Conservation (phyloP, 2,888 invertebrate genomes). For the Stegophylla sp. region DNA sequence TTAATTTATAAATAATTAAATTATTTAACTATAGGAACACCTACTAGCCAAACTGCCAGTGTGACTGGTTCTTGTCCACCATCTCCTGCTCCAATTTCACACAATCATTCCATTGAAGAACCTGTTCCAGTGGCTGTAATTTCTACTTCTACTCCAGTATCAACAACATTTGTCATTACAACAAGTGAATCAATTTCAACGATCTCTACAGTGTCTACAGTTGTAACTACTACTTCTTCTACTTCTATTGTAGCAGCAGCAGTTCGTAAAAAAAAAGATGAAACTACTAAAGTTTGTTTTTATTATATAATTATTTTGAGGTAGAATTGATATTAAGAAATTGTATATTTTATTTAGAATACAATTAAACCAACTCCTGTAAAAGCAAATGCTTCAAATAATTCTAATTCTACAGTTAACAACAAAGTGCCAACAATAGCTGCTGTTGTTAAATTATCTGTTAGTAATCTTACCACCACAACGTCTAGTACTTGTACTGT, state of each 20-base stretch:
- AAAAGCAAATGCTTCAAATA: constrained; percentile 66
- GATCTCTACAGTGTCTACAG: constrained; percentile 65
- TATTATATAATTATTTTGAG: background rate
- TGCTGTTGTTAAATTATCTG: constrained; percentile 48
- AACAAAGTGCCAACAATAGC: constrained; percentile 61
- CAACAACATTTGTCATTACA: constrained; percentile 43
- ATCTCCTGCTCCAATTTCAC: constrained; percentile 47
- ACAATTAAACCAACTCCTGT: constrained; percentile 83
- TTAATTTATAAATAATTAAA: background rate
- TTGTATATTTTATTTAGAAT: constrained; percentile 70
- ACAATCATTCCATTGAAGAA: constrained; percentile 58
- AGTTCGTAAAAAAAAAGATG: constrained; percentile 49
- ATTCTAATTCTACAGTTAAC: constrained; percentile 65
- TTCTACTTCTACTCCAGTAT: constrained; percentile 39
- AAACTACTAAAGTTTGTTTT: constrained; percentile 37
- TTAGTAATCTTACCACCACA: constrained; percentile 55
- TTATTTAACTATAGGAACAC: constrained; percentile 22
- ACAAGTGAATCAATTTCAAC: constrained; percentile 56
- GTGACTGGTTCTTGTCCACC: constrained; percentile 48
- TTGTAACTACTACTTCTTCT: constrained; percentile 56
- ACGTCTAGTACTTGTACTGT: constrained; percentile 59
- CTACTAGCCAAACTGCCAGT: constrained; percentile 52
- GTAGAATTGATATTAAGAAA: background rate
- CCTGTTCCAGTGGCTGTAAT: constrained; percentile 34
- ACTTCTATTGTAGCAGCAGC: constrained; percentile 41